Percentiles rank a stretch among this genome's conserved stretches.
Conservation (phyloP, 2,888 invertebrate genomes). For the Tanypteryx hageni region DNA sequence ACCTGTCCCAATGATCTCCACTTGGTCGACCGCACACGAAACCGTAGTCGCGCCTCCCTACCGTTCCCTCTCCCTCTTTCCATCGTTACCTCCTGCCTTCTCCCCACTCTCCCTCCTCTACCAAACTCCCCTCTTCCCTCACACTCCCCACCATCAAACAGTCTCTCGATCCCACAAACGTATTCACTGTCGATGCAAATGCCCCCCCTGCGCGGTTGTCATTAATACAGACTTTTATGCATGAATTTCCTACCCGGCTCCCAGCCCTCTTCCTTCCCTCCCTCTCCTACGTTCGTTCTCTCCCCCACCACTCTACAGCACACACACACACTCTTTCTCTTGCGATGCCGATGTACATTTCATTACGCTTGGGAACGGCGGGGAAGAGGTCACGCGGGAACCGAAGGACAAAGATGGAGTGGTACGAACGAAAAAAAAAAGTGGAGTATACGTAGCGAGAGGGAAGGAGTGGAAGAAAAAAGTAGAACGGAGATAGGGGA, state of each 20-base stretch:
- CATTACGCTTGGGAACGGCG: slow-evolving; percentile 60
- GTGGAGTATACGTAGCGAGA: not conserved
- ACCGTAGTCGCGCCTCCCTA: not conserved
- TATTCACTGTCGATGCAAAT: slow-evolving; percentile 60
- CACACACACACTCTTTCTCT: not conserved
- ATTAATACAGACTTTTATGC: slow-evolving; percentile 65
- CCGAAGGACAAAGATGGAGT: slow-evolving; percentile 40
- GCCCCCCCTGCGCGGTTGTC: slow-evolving; percentile 47
- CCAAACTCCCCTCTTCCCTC: not conserved
- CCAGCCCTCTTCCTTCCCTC: not conserved
- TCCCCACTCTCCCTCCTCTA: not conserved
- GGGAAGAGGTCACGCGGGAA: slow-evolving; percentile 36
- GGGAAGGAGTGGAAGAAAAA: not conserved
- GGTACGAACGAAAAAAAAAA: slow-evolving; percentile 17
- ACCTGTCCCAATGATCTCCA: too few relatives aligned
- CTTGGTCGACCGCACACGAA: not conserved
- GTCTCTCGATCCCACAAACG: slow-evolving; percentile 48
- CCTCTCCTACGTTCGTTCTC: not conserved
- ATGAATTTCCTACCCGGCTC: slow-evolving; percentile 29
- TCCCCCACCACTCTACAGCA: not conserved
- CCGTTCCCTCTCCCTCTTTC: not conserved
- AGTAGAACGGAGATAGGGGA: not conserved
- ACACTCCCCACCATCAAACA: not conserved
- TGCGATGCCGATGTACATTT: slow-evolving; percentile 59
- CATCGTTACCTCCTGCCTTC: too few relatives aligned